phyloP scores from a whole-genome alignment of 2,888 invertebrate genomes.

The Drosophila siamana region DNA sequence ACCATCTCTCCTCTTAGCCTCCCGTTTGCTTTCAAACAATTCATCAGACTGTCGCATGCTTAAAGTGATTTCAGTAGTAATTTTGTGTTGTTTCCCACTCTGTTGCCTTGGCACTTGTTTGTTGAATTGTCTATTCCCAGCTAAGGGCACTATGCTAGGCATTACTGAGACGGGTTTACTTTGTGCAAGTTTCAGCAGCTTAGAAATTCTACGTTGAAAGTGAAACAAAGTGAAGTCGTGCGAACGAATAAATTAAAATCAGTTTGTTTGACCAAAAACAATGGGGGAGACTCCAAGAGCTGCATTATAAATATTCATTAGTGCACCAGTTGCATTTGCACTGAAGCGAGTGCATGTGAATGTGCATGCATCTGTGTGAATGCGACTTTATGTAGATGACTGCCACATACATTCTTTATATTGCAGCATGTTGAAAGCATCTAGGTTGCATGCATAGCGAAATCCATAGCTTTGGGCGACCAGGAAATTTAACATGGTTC shows the following conservation, averaged over 20 bases:
- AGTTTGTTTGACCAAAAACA: constrained; percentile 54
- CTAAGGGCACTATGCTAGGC: constrained; percentile 1
- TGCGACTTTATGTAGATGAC: constrained; percentile 6
- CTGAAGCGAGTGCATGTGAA: not conserved
- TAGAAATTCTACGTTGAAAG: constrained; percentile 59
- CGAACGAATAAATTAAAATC: constrained; percentile 69
- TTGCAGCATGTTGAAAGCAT: not conserved
- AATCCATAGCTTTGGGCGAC: not conserved
- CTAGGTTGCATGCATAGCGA: constrained; percentile 10
- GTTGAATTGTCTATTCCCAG: constrained; percentile 19
- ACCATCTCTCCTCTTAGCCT: too few relatives aligned
- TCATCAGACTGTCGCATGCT: constrained; percentile 11
- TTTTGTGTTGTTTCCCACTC: constrained; percentile 49
- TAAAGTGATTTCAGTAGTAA: constrained; percentile 38
- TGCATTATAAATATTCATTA: constrained; percentile 70
- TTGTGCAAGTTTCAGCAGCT: constrained; percentile 30
- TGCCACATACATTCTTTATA: constrained; percentile 13
- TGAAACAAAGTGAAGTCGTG: constrained; percentile 77
- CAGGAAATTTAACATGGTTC: not conserved
- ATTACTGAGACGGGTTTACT: constrained; percentile 5
- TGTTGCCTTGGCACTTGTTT: constrained; percentile 41
- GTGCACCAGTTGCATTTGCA: constrained; percentile 64
- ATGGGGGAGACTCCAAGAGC: constrained; percentile 11
- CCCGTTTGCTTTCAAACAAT: not conserved
- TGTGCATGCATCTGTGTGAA: not conserved